Percentiles rank a stretch among this genome's conserved stretches.
These are phyloP conservation scores for Stichopus chloronotus DNA, from an alignment of 35 echinoderm and acorn worm species.

Conservation along the genomic window DNA sequence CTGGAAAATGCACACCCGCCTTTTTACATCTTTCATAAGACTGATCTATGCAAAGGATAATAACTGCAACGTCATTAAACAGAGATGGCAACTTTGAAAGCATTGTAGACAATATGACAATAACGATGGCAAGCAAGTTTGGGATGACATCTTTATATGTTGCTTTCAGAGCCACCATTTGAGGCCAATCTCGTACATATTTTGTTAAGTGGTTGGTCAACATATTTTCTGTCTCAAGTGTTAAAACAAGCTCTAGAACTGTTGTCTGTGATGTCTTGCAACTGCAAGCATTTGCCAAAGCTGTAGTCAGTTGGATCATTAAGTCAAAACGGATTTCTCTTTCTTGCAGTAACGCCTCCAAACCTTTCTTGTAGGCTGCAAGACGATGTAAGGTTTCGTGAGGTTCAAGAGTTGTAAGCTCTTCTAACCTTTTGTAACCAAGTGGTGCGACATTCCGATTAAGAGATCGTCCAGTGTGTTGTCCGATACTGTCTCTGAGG, in stretches of 20 bases:
- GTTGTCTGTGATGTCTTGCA: constrained; percentile 58
- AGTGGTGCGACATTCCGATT: background rate
- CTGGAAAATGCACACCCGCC: constrained; percentile 14
- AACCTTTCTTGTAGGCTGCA: constrained; percentile 48
- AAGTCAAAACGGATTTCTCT: constrained; percentile 75
- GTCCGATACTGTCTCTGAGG: background rate
- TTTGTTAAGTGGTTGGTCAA: constrained; percentile 54
- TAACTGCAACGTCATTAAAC: constrained; percentile 49
- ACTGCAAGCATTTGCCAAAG: constrained; percentile 58
- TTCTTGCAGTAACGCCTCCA: constrained; percentile 70
- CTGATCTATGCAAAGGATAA: constrained; percentile 54
- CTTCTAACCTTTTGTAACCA: constrained; percentile 65
- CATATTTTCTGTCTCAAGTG: constrained; percentile 59
- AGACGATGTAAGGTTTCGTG: constrained; percentile 54
- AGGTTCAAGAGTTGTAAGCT: constrained; percentile 37
- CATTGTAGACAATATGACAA: constrained; percentile 1
- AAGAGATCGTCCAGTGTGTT: background rate
- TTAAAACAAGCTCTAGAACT: constrained; percentile 29
- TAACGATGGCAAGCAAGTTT: constrained; percentile 18
- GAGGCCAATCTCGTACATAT: constrained; percentile 16
- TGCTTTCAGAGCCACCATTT: background rate
- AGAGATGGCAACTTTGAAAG: constrained; percentile 56
- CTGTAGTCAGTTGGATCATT: constrained; percentile 54
- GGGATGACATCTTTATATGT: constrained; percentile 40
- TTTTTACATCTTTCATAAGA: background rate